Base-by-base conservation (phyloP, 1,140 invertebrate species). In the Tetragonula clypearis region DNA sequence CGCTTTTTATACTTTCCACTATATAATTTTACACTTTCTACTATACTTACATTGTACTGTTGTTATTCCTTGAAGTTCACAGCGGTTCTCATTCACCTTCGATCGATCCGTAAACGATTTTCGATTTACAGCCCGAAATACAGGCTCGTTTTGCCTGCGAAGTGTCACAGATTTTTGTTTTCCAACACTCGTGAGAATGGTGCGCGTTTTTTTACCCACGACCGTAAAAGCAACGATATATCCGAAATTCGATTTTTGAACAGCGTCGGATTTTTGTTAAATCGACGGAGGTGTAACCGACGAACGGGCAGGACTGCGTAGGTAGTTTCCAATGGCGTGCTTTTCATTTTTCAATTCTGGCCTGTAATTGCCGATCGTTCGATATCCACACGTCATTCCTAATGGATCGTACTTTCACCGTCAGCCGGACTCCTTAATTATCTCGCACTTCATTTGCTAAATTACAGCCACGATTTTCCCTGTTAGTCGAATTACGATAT, bases 361-460 rank as follows among this genome's bases (percentile, higher is more conserved):
- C 55, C 8, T 49, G 77, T 69, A 79, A 79, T 79, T 68, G 77
- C 26, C 49, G 58, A 77, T 77, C 60, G 58, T 35, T 17, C 77
- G 41, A 35, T 69, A 69, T 30, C 77, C 2, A 35, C 68, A 79
- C 65, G 49, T 69, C 77, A 68, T 68, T 68, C 77, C 49, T 79
- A 79, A 79, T 79, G 77, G 49, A 69, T 79, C 19, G 65, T 68
- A 69, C 77, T 79, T 79, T 79, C 77, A 79, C 77, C 77, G 65
- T 79, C 35, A 15, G n/a, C 49, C 49, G 17, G 17, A 19, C 65
- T 53, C 77, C 65, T 56, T 79, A 79, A 79, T 79, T 79, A 69
- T 26, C 77, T 68, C 62, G 65, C 55, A 79, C 30, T 68, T 79
- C 68, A 79, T 66, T 68, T 30, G n/a, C 55, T 35, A 49, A 68